Base-by-base conservation (phyloP, 2,113 vertebrate species). In the Columba janthina region DNA sequence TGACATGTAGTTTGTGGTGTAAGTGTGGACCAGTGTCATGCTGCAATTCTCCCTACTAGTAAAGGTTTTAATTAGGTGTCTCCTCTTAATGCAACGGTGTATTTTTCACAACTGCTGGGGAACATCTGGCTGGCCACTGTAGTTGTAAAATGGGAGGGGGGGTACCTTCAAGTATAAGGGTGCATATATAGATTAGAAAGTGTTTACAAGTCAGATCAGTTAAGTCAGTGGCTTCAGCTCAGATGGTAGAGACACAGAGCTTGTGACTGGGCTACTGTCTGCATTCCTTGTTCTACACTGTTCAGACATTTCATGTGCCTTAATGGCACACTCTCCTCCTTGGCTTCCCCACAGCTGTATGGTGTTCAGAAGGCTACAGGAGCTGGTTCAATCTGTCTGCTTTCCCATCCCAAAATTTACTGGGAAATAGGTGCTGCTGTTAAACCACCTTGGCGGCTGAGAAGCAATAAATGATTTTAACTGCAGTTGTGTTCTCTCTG, bases 1-100 rank as follows among this genome's bases (percentile, higher is more conserved):
- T 85, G 40, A 18, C 3, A 1, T 5, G 38, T 56, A 28, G 58
- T 31, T 44, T 46, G 53, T 67, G 21, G 10, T 56, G 11, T 61
- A 56, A 56, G 18, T 9, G 38, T 36, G 12, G 38, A 12, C 34
- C 54, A 12, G 29, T 34, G 54, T 67, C 28, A 11, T 8, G 42
- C 57, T 86, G 40, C 44, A 42, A 3, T 60, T 76, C 40, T 80
- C 4, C 1, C 44, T 51, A 3, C 54, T 64, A 60, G 12, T 76
- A 56, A 73, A 85, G 28, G 13, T 21, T 11, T 44, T 44, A 34
- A 48, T 61, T 48, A 32, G 26, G 18, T 53, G 46, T 62, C 24
- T 74, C 2, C 13, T 81, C n/a, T 62, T 66, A 58, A 32, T 0
- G 0, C 25, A 89, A 6, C 14, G 60, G 44, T 2, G 1, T 58